These are phyloP conservation scores for Thera britannica DNA, from an alignment of 2,888 invertebrate species.

Conservation along the genomic window DNA sequence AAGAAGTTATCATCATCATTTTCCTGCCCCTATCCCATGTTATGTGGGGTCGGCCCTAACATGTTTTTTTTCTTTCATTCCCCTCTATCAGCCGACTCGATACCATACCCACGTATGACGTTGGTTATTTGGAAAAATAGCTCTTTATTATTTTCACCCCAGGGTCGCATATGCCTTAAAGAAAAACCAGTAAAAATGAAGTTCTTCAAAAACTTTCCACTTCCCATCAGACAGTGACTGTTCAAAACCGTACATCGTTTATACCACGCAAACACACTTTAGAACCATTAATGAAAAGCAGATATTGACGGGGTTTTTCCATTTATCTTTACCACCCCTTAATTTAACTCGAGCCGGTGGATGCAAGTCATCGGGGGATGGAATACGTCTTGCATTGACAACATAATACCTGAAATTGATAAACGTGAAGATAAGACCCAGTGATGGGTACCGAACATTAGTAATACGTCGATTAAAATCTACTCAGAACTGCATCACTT, in stretches of 20 bases:
- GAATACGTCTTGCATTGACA: slow-evolving; percentile 66
- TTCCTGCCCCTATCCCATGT: too few relatives aligned
- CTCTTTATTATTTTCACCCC: not conserved
- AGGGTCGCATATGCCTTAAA: slow-evolving; percentile 1
- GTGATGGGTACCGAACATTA: not conserved
- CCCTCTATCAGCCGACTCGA: too few relatives aligned
- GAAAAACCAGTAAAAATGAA: slow-evolving; percentile 15
- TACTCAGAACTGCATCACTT: too few relatives aligned
- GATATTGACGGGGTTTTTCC: slow-evolving; percentile 71
- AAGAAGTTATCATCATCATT: too few relatives aligned
- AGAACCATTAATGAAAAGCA: slow-evolving; percentile 74
- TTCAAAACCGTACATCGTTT: slow-evolving; percentile 55
- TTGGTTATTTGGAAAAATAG: not conserved
- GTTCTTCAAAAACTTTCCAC: slow-evolving; percentile 46
- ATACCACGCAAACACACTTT: slow-evolving; percentile 67
- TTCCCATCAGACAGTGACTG: slow-evolving; percentile 54
- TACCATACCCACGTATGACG: too few relatives aligned
- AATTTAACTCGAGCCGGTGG: slow-evolving; percentile 69
- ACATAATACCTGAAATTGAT: slow-evolving; percentile 55
- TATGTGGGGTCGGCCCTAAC: too few relatives aligned
- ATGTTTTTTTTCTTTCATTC: too few relatives aligned
- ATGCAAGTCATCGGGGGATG: slow-evolving; percentile 67
- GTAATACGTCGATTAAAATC: not conserved
- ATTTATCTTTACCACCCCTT: slow-evolving; percentile 73
- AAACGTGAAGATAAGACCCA: not conserved